These are phyloP conservation scores for Lemur catta DNA, from an alignment of 2,797 vertebrate genomes.

Conservation along the genomic window DNA sequence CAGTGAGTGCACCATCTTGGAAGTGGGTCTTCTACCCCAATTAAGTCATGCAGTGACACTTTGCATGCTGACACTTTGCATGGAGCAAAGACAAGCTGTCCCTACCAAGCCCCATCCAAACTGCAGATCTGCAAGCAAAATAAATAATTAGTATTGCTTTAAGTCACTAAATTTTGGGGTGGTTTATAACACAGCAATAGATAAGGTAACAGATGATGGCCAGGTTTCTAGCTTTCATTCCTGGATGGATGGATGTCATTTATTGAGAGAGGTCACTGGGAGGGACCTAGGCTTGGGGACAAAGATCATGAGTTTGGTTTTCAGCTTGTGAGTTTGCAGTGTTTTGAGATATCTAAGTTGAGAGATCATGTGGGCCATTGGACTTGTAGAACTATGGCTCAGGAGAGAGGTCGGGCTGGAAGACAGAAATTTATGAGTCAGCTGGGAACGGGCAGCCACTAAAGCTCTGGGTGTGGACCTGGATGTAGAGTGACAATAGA, in stretches of 20 bases:
- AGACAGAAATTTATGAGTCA: background rate
- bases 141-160: background rate
- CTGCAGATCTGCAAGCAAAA: background rate
- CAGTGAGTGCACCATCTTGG: background rate
- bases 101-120: background rate
- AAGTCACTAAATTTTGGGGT: background rate
- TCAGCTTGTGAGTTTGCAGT: background rate
- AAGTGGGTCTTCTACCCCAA: background rate
- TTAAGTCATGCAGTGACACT: background rate
- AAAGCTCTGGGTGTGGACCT: too few relatives aligned
- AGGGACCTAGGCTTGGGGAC: background rate
- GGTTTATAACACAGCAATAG: background rate
- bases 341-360: background rate
- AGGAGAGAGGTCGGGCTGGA: background rate
- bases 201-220: background rate
- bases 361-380: background rate
- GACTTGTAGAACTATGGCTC: background rate
- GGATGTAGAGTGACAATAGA: background rate
- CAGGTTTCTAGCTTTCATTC: background rate
- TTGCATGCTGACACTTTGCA: background rate
- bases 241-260: background rate
- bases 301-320: background rate
- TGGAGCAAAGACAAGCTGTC: background rate
- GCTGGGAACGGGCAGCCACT: background rate
- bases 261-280: background rate